These are phyloP conservation scores for Periophthalmodon schlosseri DNA, from an alignment of 2,113 vertebrate species.

Conservation along the genomic window DNA sequence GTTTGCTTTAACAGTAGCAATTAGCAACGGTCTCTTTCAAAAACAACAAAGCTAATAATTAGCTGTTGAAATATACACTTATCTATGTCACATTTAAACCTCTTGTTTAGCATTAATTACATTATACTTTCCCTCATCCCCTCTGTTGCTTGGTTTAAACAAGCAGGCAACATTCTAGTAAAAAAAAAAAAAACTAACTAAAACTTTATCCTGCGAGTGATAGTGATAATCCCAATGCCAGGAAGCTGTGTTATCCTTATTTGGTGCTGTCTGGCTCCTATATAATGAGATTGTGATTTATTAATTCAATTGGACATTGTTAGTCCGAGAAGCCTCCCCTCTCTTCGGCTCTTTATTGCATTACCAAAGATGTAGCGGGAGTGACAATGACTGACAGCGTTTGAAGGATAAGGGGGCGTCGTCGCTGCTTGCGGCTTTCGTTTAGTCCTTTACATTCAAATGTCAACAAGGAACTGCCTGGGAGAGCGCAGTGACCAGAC, in stretches of 20 bases:
- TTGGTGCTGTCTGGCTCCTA: neutral
- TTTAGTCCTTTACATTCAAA: conserved; percentile 41
- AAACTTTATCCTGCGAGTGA: neutral
- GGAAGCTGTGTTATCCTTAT: neutral
- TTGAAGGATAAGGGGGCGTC: conserved; percentile 28
- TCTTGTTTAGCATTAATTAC: too few species aligned
- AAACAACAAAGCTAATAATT: too few species aligned
- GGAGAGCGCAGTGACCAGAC: neutral
- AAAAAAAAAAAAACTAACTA: neutral
- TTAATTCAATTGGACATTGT: conserved; percentile 2
- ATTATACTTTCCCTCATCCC: too few species aligned
- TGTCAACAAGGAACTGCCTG: conserved; percentile 1
- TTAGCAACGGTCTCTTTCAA: too few species aligned
- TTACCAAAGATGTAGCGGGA: neutral
- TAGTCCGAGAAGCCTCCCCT: neutral
- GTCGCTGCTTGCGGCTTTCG: conserved; percentile 5
- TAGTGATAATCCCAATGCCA: neutral
- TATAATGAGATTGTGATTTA: conserved; percentile 2
- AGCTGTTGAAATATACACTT: too few species aligned
- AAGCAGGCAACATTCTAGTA: too few species aligned
- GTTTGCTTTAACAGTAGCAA: too few species aligned
- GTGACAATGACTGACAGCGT: conserved; percentile 15
- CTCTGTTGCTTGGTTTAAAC: too few species aligned
- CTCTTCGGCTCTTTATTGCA: neutral
- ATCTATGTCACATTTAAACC: too few species aligned